Base-by-base conservation (phyloP, 2,888 invertebrate genomes). In the Sarcophaga rosellei region DNA sequence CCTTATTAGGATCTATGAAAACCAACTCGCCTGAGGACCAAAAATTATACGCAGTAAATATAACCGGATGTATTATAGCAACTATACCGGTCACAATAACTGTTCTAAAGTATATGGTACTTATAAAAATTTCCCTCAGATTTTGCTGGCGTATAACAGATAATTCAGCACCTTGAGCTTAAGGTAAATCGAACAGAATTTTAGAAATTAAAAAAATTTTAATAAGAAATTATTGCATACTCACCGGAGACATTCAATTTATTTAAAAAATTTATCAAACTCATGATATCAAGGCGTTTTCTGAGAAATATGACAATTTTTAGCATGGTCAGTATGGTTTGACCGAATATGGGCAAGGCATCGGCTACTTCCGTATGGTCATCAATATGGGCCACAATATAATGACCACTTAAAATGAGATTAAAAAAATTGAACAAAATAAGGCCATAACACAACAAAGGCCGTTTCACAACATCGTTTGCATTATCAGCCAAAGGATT, bases 241-340 rank as follows among this genome's bases (percentile, higher is more conserved):
- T 47, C 4, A 47, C 47, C 47, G 15, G 47, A 15, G 3, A 15
- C 1, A 47, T 47, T 47, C 4, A 47, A 47, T 47, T 15, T 15
- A 47, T 47, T 47, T 15, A 47, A 15, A 15, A 47, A 15, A 15
- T 15, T 47, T 21, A 81, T 62, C 2, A 81, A 15, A 10, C 25
- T 5, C 3, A 62, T 59, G 17, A 85, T 81, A 1, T 85, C 61
- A 11, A 74, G 23, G 6, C 81, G 74, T 65, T 75, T 85, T 2
- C 15, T 20, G 6, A 85, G 10, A 12, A 85, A 77, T 23, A 85
- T 74, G 1, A 20, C 2, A 17, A 81, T 53, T 74, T 85, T 85
- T 12, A 68, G 59, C 3, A 81, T 4, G 8, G 81, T 73, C 20
- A 85, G 47, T 15, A 78, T 12, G 17, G 69, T 44, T 23, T 85